Evolutionary conservation across 2,888 invertebrate species (phyloP).

Genomic region (Willowsia nigromaculata): DNA sequence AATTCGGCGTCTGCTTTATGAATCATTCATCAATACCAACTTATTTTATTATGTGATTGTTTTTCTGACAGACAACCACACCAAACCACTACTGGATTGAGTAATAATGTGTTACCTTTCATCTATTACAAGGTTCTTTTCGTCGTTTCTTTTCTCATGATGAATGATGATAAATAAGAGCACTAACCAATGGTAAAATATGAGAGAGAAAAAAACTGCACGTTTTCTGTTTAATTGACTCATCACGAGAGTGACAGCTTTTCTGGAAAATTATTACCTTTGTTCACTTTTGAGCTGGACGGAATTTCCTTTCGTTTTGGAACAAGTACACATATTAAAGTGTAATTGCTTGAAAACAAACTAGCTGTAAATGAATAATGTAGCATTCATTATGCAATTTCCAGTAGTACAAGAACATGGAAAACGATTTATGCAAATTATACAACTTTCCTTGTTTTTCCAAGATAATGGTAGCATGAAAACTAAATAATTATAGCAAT

Average conservation of each 20-base stretch:
- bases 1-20: conserved; percentile 20
- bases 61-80: neutral
- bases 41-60: neutral
- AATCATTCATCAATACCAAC: conserved; percentile 45
- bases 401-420: neutral
- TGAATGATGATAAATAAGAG: neutral
- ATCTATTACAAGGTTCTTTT: neutral
- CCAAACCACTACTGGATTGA: neutral
- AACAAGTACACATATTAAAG: neutral
- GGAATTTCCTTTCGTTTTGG: neutral
- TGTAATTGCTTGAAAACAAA: conserved; percentile 1
- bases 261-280: no score
- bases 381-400: neutral
- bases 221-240: conserved; percentile 48
- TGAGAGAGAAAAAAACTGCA: neutral
- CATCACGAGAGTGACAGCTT: neutral
- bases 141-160: neutral
- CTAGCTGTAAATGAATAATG: neutral
- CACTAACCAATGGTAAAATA: no score
- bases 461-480: neutral
- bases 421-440: conserved; percentile 29
- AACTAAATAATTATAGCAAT: neutral
- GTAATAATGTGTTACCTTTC: neutral
- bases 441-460: neutral
- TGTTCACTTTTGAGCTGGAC: no score